Conservation (phyloP, 2,797 vertebrate species). For the Tamandua tetradactyla region DNA sequence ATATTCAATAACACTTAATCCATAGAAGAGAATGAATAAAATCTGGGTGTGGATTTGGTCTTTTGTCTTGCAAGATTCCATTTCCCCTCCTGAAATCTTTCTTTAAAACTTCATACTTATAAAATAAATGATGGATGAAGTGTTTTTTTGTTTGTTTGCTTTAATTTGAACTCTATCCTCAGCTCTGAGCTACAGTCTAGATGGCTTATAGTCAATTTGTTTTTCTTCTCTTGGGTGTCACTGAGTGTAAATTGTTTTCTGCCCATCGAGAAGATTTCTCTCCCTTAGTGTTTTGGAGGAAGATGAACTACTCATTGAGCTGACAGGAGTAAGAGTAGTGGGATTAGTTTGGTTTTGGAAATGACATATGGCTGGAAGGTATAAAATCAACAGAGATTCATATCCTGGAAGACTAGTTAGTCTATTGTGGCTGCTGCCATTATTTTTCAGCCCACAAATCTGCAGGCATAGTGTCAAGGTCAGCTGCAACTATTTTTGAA, state of each 20-base stretch:
- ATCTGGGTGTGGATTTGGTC: background rate
- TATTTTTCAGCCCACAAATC: constrained; percentile 80
- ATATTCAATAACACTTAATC: background rate
- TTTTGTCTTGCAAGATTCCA: background rate
- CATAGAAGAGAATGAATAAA: background rate
- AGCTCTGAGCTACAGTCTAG: constrained; percentile 2
- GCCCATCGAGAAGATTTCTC: constrained; percentile 77
- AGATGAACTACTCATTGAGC: constrained; percentile 82
- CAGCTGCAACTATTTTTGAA: constrained; percentile 69
- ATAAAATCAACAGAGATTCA: constrained; percentile 81
- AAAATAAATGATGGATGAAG: constrained; percentile 47
- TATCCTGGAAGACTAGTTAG: constrained; percentile 78
- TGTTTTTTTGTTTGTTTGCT: constrained; percentile 57
- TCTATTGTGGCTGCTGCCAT: constrained; percentile 73
- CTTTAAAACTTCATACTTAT: constrained; percentile 29
- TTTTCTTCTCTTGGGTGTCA: constrained; percentile 56
- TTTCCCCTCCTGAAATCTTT: background rate
- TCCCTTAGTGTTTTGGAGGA: constrained; percentile 76
- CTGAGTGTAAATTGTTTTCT: constrained; percentile 83
- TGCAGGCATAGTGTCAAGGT: constrained; percentile 77
- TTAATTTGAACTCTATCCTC: constrained; percentile 56
- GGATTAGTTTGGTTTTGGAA: constrained; percentile 81
- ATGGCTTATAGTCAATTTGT: constrained; percentile 66
- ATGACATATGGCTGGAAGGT: constrained; percentile 76
- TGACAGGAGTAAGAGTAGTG: constrained; percentile 78